Conservation (phyloP, 2,113 vertebrate genomes). For the Etia nguti region DNA sequence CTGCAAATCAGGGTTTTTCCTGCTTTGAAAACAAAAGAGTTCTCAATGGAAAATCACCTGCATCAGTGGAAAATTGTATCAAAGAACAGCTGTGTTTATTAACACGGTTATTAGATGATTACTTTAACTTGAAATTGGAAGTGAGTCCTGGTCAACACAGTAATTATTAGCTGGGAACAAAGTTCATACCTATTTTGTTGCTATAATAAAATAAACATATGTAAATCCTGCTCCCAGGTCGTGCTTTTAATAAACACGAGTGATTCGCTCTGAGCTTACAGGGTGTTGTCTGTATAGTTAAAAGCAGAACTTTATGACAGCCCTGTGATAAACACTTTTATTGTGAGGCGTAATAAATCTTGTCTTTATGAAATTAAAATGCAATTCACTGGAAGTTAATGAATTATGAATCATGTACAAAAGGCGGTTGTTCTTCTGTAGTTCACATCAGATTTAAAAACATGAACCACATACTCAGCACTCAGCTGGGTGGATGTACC, state of each 20-base stretch:
- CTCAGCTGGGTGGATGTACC: neutral
- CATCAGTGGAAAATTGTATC: neutral
- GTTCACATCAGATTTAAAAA: neutral
- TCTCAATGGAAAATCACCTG: neutral
- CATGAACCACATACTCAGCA: neutral
- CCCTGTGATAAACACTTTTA: neutral
- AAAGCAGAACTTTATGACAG: neutral
- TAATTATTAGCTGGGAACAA: neutral
- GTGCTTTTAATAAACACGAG: neutral
- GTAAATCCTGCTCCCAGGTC: neutral
- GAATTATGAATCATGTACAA: neutral
- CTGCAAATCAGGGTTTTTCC: neutral
- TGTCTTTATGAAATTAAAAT: neutral
- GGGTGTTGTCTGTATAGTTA: neutral
- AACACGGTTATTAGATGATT: neutral
- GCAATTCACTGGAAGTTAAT: neutral
- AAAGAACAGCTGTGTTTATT: neutral
- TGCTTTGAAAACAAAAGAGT: neutral
- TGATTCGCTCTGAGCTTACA: neutral
- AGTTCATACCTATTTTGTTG: neutral
- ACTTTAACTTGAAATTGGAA: neutral
- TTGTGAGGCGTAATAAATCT: neutral
- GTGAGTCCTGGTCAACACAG: neutral
- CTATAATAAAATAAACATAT: neutral
- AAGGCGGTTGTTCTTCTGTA: neutral